Conservation (phyloP, 2,797 vertebrate genomes). For the Labroides dimidiatus region DNA sequence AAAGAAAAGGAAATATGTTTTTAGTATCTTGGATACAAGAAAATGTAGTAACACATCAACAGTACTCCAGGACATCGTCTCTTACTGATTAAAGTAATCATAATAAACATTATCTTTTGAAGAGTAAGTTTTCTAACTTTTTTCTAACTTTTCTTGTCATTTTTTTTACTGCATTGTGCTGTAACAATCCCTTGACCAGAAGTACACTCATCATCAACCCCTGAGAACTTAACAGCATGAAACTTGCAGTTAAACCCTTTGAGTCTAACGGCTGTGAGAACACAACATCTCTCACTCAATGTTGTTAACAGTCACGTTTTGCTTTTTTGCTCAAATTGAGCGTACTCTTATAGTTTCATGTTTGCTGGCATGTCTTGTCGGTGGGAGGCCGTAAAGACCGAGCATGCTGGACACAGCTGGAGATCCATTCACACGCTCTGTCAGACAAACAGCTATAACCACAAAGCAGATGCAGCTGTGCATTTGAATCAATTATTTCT, state of each 20-base stretch:
- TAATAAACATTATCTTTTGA: too few species aligned
- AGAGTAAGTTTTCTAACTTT: too few species aligned
- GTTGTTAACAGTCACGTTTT: slow-evolving; percentile 9
- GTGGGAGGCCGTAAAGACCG: slow-evolving; percentile 30
- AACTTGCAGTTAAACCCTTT: slow-evolving; percentile 3
- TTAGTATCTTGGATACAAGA: not conserved
- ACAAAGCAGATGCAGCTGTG: slow-evolving; percentile 34
- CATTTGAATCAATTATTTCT: slow-evolving; percentile 16
- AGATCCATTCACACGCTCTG: slow-evolving; percentile 25
- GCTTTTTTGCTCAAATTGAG: not conserved
- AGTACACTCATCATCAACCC: not conserved
- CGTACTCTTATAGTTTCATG: not conserved
- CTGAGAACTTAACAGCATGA: not conserved
- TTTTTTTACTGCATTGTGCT: too few species aligned
- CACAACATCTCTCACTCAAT: not conserved
- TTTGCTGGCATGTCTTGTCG: slow-evolving; percentile 7
- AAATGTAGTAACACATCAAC: too few species aligned
- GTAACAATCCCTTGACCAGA: not conserved
- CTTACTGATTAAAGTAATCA: too few species aligned
- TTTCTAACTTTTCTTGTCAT: too few species aligned
- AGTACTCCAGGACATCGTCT: too few species aligned
- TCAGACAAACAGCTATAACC: slow-evolving; percentile 30
- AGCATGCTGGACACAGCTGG: slow-evolving; percentile 39
- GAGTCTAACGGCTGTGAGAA: not conserved
- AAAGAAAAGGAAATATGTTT: slow-evolving; percentile 11